These are phyloP conservation scores for Pammene fasciana DNA, from an alignment of 2,888 invertebrate species.

Conservation along the genomic window DNA sequence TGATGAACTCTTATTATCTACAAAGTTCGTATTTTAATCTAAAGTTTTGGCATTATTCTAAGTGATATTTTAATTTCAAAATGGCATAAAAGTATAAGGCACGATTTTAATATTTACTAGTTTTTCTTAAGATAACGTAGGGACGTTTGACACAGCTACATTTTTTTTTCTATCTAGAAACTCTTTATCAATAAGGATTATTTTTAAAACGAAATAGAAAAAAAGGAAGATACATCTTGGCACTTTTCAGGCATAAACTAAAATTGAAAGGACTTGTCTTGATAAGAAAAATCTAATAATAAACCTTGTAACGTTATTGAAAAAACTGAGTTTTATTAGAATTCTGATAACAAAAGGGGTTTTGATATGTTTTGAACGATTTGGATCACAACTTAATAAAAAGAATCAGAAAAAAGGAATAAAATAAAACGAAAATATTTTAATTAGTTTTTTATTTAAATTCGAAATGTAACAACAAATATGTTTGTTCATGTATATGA, in stretches of 20 bases:
- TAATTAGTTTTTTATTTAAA: slow-evolving; percentile 74
- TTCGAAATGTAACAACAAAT: slow-evolving; percentile 80
- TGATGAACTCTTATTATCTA: slow-evolving; percentile 43
- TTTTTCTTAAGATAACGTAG: slow-evolving; percentile 64
- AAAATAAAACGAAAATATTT: slow-evolving; percentile 70
- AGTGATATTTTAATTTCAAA: slow-evolving; percentile 78
- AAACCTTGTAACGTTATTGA: neutral
- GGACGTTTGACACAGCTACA: slow-evolving; percentile 75
- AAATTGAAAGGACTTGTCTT: slow-evolving; percentile 10
- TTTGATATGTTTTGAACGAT: slow-evolving; percentile 74
- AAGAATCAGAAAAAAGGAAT: slow-evolving; percentile 57
- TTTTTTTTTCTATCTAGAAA: slow-evolving; percentile 50
- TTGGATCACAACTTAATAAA: slow-evolving; percentile 50
- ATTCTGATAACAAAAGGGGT: slow-evolving; percentile 26
- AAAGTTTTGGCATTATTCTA: slow-evolving; percentile 69
- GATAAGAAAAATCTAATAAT: neutral
- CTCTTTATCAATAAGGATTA: slow-evolving; percentile 9
- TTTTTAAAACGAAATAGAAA: neutral
- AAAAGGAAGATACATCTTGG: slow-evolving; percentile 48
- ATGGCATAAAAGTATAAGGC: slow-evolving; percentile 83
- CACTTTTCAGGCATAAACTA: slow-evolving; percentile 48
- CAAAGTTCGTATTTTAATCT: slow-evolving; percentile 60
- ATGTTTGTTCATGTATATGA: slow-evolving; percentile 69
- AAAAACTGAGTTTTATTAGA: neutral
- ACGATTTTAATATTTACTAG: slow-evolving; percentile 77